Conservation (phyloP, 64 coral and sea anemone species). For the Stylophora pistillata region DNA sequence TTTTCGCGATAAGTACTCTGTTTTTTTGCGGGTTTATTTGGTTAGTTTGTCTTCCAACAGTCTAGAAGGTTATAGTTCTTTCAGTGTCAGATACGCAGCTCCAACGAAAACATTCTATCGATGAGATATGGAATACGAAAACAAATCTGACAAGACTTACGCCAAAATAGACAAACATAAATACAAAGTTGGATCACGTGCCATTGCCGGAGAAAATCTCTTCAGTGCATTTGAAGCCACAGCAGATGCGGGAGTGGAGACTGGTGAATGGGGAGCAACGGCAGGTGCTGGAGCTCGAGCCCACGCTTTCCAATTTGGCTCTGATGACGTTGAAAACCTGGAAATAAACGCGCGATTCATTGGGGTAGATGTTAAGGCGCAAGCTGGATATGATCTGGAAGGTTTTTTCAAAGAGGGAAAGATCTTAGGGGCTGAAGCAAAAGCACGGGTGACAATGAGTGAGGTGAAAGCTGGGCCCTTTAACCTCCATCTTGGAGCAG, state of each 20-base stretch:
- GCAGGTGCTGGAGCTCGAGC: background rate
- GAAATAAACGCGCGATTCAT: slow-evolving; percentile 1
- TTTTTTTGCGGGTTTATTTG: too few species aligned
- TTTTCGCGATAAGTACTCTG: too few species aligned
- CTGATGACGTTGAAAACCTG: background rate
- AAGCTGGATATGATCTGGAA: background rate
- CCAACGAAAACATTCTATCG: too few species aligned
- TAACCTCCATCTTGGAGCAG: slow-evolving; percentile 8
- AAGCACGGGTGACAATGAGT: background rate
- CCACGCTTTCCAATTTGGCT: background rate
- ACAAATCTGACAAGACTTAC: background rate
- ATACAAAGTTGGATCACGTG: background rate
- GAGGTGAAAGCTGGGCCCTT: background rate
- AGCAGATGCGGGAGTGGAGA: background rate
- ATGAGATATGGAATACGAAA: too few species aligned
- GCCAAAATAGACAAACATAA: background rate
- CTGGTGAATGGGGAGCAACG: background rate
- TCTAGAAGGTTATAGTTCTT: too few species aligned
- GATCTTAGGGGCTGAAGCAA: slow-evolving; percentile 8
- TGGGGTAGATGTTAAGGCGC: background rate
- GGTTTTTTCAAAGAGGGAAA: background rate
- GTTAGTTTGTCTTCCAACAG: too few species aligned
- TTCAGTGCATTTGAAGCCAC: background rate
- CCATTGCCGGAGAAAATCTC: background rate
- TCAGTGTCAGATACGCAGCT: too few species aligned